Percentiles rank a stretch among this genome's conserved stretches.
Evolutionary conservation across 2,888 invertebrate genomes (phyloP).

Genomic region (Rhagonycha lutea): DNA sequence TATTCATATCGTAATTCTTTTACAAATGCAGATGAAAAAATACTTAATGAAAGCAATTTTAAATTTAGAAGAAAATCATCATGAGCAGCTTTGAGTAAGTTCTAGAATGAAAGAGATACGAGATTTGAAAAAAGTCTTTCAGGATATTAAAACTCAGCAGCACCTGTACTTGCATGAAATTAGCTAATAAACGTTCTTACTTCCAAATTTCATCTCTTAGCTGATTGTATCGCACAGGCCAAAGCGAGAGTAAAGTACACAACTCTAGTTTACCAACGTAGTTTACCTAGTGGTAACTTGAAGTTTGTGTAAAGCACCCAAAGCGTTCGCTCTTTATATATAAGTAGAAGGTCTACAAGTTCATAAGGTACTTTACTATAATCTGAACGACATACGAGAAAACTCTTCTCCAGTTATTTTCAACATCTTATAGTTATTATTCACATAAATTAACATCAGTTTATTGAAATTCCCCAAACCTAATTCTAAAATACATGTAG

Average conservation of each 20-base stretch:
- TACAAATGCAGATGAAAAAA: no score
- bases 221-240: constrained; percentile 49
- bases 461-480: neutral
- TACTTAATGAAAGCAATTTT: no score
- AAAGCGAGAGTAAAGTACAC: constrained; percentile 44
- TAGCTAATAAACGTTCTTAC: constrained; percentile 48
- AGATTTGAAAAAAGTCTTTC: neutral
- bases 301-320: constrained; percentile 47
- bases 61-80: neutral
- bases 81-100: neutral
- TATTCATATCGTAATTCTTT: no score
- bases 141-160: constrained; percentile 11
- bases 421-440: neutral
- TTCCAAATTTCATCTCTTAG: constrained; percentile 47
- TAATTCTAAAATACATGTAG: neutral
- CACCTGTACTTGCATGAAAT: constrained; percentile 29
- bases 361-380: constrained; percentile 38
- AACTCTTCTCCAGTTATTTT: neutral
- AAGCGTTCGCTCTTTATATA: constrained; percentile 45
- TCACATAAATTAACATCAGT: neutral
- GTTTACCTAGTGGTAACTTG: constrained; percentile 48
- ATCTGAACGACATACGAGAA: neutral
- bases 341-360: constrained; percentile 44
- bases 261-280: constrained; percentile 46
- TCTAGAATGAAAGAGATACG: neutral